Evolutionary conservation across 2,113 vertebrate species (phyloP).

Genomic region (Zosterops japonicus): DNA sequence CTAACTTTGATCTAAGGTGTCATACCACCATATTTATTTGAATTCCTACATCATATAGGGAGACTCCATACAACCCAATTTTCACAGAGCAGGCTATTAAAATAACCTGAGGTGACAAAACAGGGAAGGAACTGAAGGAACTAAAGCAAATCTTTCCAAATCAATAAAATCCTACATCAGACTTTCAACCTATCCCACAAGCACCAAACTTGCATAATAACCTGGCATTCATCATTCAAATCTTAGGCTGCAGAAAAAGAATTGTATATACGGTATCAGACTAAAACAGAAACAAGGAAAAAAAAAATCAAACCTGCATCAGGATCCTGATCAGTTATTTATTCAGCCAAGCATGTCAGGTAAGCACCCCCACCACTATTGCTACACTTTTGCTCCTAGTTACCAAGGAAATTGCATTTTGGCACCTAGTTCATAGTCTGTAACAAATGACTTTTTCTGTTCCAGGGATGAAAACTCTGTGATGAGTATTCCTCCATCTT

Average conservation of each 20-base stretch:
- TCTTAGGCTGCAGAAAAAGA: background rate
- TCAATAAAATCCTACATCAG: background rate
- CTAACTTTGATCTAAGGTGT: background rate
- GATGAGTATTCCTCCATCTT: background rate
- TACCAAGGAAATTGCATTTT: background rate
- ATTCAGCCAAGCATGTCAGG: background rate
- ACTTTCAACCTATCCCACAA: background rate
- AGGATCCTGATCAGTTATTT: background rate
- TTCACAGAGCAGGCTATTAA: background rate
- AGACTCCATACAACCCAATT: background rate
- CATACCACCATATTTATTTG: background rate
- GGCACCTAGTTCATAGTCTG: background rate
- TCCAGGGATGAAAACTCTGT: background rate
- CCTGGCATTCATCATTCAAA: background rate
- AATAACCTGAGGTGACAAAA: background rate
- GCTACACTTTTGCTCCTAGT: background rate
- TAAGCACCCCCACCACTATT: background rate
- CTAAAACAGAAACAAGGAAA: background rate
- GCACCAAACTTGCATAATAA: background rate
- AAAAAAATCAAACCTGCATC: background rate
- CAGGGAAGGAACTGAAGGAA: background rate
- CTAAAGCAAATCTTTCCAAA: background rate
- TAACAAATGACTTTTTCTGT: background rate
- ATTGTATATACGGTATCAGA: background rate
- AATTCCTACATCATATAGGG: background rate